Evolutionary conservation across 23 tunicate genomes (phyloP).

Genomic region (Styela plicata): DNA sequence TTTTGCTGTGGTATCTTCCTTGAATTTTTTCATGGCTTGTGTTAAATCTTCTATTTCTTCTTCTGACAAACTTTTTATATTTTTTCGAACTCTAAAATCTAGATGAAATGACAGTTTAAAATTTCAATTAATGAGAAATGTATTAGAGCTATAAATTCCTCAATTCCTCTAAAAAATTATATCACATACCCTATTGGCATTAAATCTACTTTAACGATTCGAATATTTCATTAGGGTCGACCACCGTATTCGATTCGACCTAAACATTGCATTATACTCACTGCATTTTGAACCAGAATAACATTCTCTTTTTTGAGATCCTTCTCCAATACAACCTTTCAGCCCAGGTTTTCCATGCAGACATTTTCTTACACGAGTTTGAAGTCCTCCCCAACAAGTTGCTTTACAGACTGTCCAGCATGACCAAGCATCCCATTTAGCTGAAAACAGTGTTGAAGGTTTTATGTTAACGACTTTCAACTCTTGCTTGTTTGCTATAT

Average conservation of each 20-base stretch:
- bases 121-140: too few relatives aligned
- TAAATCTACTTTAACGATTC: too few relatives aligned
- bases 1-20: slow-evolving; percentile 4
- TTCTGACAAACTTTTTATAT: background rate
- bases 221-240: too few relatives aligned
- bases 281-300: slow-evolving; percentile 8
- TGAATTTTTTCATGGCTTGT: slow-evolving; percentile 31
- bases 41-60: slow-evolving; percentile 11
- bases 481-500: too few relatives aligned
- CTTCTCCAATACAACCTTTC: slow-evolving; percentile 25
- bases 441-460: too few relatives aligned
- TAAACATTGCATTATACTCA: too few relatives aligned
- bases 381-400: slow-evolving; percentile 34
- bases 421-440: slow-evolving; percentile 20
- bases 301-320: slow-evolving; percentile 17
- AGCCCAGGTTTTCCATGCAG: slow-evolving; percentile 9
- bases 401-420: slow-evolving; percentile 32
- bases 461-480: too few relatives aligned
- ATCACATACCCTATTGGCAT: too few relatives aligned
- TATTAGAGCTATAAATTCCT: too few relatives aligned
- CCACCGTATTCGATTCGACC: too few relatives aligned
- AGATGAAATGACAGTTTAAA: too few relatives aligned
- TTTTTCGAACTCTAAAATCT: slow-evolving; percentile 11
- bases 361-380: slow-evolving; percentile 26
- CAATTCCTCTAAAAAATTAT: too few relatives aligned